Conservation (phyloP, 2,888 invertebrate species). For the Drosophila aldrichi region DNA sequence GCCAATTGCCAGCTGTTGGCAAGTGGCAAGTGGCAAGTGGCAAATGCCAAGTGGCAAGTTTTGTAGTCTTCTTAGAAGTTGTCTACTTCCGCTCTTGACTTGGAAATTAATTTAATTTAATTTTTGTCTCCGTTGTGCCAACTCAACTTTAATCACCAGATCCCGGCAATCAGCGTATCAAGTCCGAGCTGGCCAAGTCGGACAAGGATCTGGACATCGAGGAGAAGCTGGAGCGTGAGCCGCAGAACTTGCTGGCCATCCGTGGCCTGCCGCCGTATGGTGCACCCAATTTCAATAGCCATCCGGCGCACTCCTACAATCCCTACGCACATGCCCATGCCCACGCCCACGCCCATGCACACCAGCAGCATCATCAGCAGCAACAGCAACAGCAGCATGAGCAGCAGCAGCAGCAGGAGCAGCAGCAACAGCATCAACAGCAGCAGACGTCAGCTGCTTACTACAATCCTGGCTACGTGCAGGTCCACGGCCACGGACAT, state of each 20-base stretch:
- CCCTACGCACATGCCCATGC: constrained; percentile 60
- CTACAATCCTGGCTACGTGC: constrained; percentile 66
- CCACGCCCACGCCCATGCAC: constrained; percentile 76
- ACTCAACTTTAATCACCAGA: constrained; percentile 61
- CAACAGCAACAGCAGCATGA: constrained; percentile 55
- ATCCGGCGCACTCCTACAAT: constrained; percentile 62
- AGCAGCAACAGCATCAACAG: constrained; percentile 85
- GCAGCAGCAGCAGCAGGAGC: constrained; percentile 73
- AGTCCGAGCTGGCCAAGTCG: constrained; percentile 88
- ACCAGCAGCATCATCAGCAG: constrained; percentile 82
- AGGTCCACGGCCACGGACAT: constrained; percentile 25
- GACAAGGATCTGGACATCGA: constrained; percentile 88
- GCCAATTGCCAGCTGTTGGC: constrained; percentile 16
- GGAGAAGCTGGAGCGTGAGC: constrained; percentile 91
- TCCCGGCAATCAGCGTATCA: constrained; percentile 85
- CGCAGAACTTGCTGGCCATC: constrained; percentile 83
- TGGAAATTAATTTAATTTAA: constrained; percentile 69
- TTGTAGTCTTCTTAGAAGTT: constrained; percentile 70
- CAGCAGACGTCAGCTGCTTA: constrained; percentile 62
- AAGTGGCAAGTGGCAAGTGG: constrained; percentile 31
- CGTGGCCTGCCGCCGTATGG: constrained; percentile 69
- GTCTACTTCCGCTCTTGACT: constrained; percentile 71
- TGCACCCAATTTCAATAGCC: constrained; percentile 53
- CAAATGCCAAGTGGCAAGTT: constrained; percentile 69
- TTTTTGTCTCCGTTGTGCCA: constrained; percentile 47